Evolutionary conservation across 2,888 invertebrate species (phyloP), one percentile per base, ranked within the genome.

Genomic region (Anthrax anthrax): DNA sequence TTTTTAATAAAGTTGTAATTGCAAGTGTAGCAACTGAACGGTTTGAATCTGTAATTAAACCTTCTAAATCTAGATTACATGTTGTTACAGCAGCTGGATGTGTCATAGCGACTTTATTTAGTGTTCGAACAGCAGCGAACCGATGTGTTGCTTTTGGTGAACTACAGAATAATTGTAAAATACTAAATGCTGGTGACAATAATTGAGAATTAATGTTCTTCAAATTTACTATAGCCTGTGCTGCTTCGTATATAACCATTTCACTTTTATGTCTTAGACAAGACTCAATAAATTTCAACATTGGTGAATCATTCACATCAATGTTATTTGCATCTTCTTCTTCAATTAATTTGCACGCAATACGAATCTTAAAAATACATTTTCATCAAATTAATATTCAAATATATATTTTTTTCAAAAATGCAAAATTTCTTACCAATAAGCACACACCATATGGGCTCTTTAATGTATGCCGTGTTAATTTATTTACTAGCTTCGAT

Each of bases 241-340:
- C 97, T 0, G 98, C 98, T 72, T 99, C 98, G 61, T 97, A 99
- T 18, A 95, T 89, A 0, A 99, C 98, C 85, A 97, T 94, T 72
- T 99, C 98, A 27, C 90, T 92, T 71, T 97, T 98, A 65, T 98
- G 95, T 0, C 96, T 78, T 39, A 99, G 73, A 62, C 96, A 96
- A 16, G 83, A 78, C 61, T 96, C 94, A 40, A 99, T 86, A 60
- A 95, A 98, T 39, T 87, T 85, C 56, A 92, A 84, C 57, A 90
- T 77, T 1, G 81, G 81, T 42, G 82, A 80, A 44, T 84, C 81
- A 0, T 78, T 71, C 16, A 66, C 56, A 34, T 65, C 65, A 23
- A 72, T 72, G 9, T 77, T 74, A 1, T 78, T 73, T 14, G 80
- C 78, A 53, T 94, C 91, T 57, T 94, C 89, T 59, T 95, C 95